phyloP scores from a whole-genome alignment of 35 echinoderm and acorn worm species.

The Patiria miniata region DNA sequence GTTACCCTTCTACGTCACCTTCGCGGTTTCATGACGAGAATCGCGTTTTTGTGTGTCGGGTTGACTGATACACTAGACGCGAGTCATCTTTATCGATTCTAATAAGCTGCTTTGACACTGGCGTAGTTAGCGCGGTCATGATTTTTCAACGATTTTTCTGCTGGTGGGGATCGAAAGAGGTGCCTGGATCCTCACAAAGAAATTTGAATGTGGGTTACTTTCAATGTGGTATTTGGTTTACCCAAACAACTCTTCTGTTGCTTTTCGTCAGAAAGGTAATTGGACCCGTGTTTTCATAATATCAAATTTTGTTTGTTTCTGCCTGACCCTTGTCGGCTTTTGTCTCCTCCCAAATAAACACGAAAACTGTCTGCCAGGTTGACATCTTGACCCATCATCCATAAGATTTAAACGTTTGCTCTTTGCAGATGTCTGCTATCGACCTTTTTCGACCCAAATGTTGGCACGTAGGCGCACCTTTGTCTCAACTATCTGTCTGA shows the following conservation, averaged over 20 bases:
- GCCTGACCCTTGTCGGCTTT: too few species aligned
- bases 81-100: neutral
- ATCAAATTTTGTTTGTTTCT: conserved; percentile 8
- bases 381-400: too few species aligned
- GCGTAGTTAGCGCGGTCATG: neutral
- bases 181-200: neutral
- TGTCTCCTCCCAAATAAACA: too few species aligned
- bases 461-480: too few species aligned
- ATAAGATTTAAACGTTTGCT: too few species aligned
- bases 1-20: conserved; percentile 6
- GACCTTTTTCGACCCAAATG: too few species aligned
- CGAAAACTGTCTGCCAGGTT: too few species aligned
- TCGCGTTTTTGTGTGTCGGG: neutral
- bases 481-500: too few species aligned
- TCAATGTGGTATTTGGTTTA: neutral
- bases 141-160: neutral
- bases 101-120: too few species aligned
- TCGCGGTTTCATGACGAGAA: neutral
- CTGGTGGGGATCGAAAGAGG: neutral
- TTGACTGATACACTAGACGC: neutral
- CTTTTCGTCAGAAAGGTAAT: neutral
- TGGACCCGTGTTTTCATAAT: neutral
- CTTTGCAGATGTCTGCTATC: too few species aligned
- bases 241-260: neutral
- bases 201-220: neutral